These are phyloP conservation scores for Sthenelais limicola DNA, from an alignment of 2,888 invertebrate species.

Conservation along the genomic window DNA sequence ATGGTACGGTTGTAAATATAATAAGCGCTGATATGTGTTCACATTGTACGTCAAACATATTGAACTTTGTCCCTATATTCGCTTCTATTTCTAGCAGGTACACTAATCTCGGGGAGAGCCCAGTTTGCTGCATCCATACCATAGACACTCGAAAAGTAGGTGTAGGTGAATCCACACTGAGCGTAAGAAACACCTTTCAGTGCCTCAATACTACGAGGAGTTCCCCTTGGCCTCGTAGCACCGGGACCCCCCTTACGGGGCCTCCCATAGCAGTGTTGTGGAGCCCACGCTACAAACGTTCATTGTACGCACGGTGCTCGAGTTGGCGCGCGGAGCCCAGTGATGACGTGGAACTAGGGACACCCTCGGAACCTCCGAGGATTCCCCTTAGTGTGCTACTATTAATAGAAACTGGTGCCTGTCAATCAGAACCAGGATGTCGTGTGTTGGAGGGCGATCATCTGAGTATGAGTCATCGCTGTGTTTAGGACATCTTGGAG, in stretches of 20 bases:
- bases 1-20: no score
- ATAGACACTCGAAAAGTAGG: no score
- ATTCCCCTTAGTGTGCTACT: constrained; percentile 23
- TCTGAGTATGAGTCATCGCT: constrained; percentile 31
- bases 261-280: constrained; percentile 15
- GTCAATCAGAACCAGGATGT: constrained; percentile 29
- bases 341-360: constrained; percentile 13
- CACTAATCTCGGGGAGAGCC: no score
- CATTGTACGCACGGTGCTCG: constrained; percentile 16
- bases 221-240: not conserved
- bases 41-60: no score
- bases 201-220: no score
- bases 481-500: not conserved
- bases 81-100: no score
- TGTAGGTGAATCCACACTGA: no score
- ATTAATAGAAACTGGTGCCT: not conserved
- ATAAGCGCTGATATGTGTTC: no score
- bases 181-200: no score
- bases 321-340: not conserved
- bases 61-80: no score
- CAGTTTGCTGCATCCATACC: no score
- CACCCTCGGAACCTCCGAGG: constrained; percentile 31
- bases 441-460: constrained; percentile 4
- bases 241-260: not conserved
- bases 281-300: constrained; percentile 23